Evolutionary conservation across 2,113 vertebrate genomes (phyloP), one percentile per base, ranked within the genome.

Genomic region (Trogon surrucura): DNA sequence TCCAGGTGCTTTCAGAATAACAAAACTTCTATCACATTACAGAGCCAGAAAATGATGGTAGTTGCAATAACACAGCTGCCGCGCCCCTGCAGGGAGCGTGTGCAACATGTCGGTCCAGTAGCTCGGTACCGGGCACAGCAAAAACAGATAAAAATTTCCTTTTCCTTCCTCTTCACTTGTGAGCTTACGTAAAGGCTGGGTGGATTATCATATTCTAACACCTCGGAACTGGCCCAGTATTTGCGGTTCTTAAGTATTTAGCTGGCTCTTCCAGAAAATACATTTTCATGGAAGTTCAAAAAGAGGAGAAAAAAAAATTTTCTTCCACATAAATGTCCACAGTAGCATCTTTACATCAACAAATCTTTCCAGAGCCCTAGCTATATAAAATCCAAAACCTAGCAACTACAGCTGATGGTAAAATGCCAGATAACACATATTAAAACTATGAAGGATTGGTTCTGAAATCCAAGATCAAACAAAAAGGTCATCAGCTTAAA

Each of bases 401-500:
- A 94, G 54, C 88, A 83, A 9, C 78, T 89, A 29, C 51, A 96
- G 90, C 75, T 85, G 70, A 29, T 91, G 80, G 66, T 77, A 60
- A 96, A 96, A 91, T 84, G 66, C 79, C 91, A 92, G 67, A 80
- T 85, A 67, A 87, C 85, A 47, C n/a, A 47, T 48, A 70, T 93
- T 86, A 92, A 95, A 95, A 50, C 53, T 14, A 25, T 61, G 54
- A 88, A 54, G 62, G 61, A 86, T 65, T 72, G 89, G 79, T 91
- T 95, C 87, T 91, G 92, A 94, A 97, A 91, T 73, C 77, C 72
- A 60, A 92, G 79, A 93, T 94, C 72, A 93, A 96, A 92, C 79
- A 91, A 90, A 93, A 67, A 38, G 23, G 41, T 85, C 61, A 70
- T 88, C 69, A 88, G n/a, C 73, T 87, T 85, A 87, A 89, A 88